Evolutionary conservation across 1,140 invertebrate species (phyloP), one percentile per base, ranked within the genome.

Genomic region (Epicauta chinensis): DNA sequence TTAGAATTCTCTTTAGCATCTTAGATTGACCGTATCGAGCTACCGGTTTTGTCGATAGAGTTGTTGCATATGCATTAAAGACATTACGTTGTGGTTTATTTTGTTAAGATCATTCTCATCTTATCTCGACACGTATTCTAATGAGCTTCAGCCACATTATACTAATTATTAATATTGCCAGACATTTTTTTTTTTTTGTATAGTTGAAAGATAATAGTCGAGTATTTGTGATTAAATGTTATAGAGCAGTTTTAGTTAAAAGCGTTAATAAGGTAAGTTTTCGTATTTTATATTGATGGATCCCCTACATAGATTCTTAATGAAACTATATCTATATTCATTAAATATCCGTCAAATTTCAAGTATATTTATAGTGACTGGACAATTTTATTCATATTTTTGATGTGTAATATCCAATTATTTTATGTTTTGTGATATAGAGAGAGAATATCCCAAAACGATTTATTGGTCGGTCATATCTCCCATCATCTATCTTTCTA

Each of bases 401-500:
- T 55, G 53, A 51, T 55, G 48, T 55, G 41, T 55, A 51, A 55
- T 55, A 55, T 55, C 47, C 53, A 55, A 55, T 55, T 55, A 55
- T 30, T 36, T 49, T 31, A 42, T 36, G 37, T 32, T 55, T 55
- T 51, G 45, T 43, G 41, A 40, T 40, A 40, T 16, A 3, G 17
- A 40, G 23, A 23, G 23, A 23, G 38, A 17, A 16, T 43, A 47
- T 23, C 44, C 16, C 15, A 47, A 23, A 23, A 3, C 23, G 23
- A 23, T 23, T 23, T 23, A 23, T 23, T 23, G 23, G 23, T 23
- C 23, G 23, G 7, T 7, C 23, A 23, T 23, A 23, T 23, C 23
- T 23, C 23, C 23, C 23, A 23, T 23, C 23, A 23, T 23, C 23
- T 23, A 23, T 23, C 23, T 23, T 5, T 7, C 23, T 23, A 23